Evolutionary conservation across 1,140 invertebrate genomes (phyloP), one percentile per base, ranked within the genome.

Genomic region (Saxidomus purpurata): DNA sequence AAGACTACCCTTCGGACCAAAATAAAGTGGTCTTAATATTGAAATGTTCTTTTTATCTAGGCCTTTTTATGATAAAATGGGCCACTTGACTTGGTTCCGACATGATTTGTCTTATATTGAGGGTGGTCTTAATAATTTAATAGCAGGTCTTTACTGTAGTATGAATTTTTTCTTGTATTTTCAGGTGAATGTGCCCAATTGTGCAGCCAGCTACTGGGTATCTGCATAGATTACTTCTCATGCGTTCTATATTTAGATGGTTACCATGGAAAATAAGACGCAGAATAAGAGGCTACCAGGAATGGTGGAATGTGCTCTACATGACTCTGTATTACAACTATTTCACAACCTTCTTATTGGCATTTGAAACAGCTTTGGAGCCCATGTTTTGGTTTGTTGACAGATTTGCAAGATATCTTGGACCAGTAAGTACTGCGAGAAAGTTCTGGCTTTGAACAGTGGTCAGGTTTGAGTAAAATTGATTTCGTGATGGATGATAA

Each of bases 301-400:
- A 76, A 1, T 92, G 89, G 83, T 38, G 79, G 22, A 47, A 52
- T 36, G 63, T 94, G 22, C 36, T 92, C 0, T 86, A 89, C 52
- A 82, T 87, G 38, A 94, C 92, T n/a, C 74, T 95, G 28, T 94
- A 87, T 88, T 95, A 94, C 91, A 95, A 95, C 86, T 91, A 93
- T 36, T 94, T 95, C 67, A 93, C 91, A 25, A 92, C 94, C 9
- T 92, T 85, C 38, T 92, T 89, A 36, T 86, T 93, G 96, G 96
- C 97, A n/a, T 97, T 97, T 38, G 98, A 99, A 96, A 97, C 98
- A 52, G 96, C 97, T 90, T 96, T 99, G 94, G 98, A 99, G 95
- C 99, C 99, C n/a, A 97, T 99, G 92, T 98, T 99, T 96, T 99
- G 98, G 98, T 97, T 99, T 96, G 98, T 99, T 19, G 98, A 99